These are phyloP conservation scores for Campaea margaritaria DNA, from an alignment of 2,888 invertebrate genomes.

Conservation along the genomic window DNA sequence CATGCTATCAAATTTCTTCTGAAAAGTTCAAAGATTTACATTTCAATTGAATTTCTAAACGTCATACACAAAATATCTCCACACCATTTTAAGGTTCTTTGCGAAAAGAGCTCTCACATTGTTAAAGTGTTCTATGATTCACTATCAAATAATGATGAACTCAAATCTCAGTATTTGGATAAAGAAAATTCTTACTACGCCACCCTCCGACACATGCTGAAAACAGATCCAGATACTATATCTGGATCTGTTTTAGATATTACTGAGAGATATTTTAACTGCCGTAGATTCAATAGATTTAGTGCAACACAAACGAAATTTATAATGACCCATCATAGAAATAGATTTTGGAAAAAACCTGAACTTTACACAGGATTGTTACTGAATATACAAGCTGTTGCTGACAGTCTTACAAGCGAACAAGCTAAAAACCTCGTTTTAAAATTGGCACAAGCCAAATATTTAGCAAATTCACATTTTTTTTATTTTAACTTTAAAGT, in stretches of 20 bases:
- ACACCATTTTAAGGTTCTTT: constrained; percentile 41
- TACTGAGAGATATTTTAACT: constrained; percentile 42
- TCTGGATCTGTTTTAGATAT: constrained; percentile 47
- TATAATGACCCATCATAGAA: constrained; percentile 42
- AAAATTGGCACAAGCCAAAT: constrained; percentile 43
- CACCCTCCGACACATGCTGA: constrained; percentile 19
- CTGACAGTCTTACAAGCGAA: constrained; percentile 36
- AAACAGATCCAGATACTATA: constrained; percentile 28
- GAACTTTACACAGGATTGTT: constrained; percentile 47
- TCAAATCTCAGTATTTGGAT: constrained; percentile 24
- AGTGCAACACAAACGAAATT: constrained; percentile 41
- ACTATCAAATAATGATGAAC: constrained; percentile 21
- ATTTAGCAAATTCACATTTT: constrained; percentile 19
- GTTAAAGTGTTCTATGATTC: constrained; percentile 39
- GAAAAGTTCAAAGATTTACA: constrained; percentile 31
- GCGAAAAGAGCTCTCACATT: constrained; percentile 38
- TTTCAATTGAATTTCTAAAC: constrained; percentile 30
- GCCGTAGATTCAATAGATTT: constrained; percentile 19
- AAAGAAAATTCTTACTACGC: constrained; percentile 27
- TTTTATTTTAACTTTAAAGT: constrained; percentile 45
- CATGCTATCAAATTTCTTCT: constrained; percentile 41
- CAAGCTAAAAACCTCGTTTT: constrained; percentile 44
- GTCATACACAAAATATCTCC: constrained; percentile 40
- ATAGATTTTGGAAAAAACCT: constrained; percentile 42
- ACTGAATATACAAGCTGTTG: constrained; percentile 41